Evolutionary conservation across 2,888 invertebrate species (phyloP), one percentile per base, ranked within the genome.

Genomic region (Napeogenes sylphis): DNA sequence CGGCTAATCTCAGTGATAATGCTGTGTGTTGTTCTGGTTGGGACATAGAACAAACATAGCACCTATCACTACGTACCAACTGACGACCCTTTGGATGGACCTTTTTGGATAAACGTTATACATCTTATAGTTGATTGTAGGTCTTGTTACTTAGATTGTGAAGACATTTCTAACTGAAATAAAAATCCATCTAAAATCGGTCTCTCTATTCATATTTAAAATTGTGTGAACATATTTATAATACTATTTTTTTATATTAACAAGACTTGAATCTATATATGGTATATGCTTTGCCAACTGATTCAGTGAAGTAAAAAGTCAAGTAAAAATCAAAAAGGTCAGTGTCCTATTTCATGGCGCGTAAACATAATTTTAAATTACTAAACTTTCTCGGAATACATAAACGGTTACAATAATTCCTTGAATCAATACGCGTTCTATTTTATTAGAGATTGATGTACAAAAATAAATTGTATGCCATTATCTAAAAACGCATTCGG

Each of bases 1-100:
- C 67, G 74, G 79, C 77, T 82, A 81, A 82, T 81, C 71, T 70
- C 63, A 56, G 45, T 67, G 70, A 69, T 68, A 68, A 64, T 67
- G 45, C 60, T 45, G 61, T 63, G 65, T 63, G 68, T 62, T 58
- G 32, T 56, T 55, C 46, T 59, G 53, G 21, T 61, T 65, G 59
- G 59, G 64, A 64, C 62, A 64, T 59, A 64, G 66, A 67, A 69
- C 60, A 61, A 66, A 45, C 65, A 67, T 68, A 69, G 69, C 14
- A 21, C 8, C 51, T 51, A 51, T 51, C 51, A 51, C 30, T 3
- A 10, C 3, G 10, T 30, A 51, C 51, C 6, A 30, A 51, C 51
- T 51, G 51, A 51, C 51, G 6, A 30, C 30, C 30, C 8, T 35
- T 10, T 42, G 42, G 42, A 12, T 6, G 10, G 10, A 42, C 42